Evolutionary conservation across 2,797 vertebrate species (phyloP), one percentile per base, ranked within the genome.

Genomic region (Pseudopleuronectes americanus): DNA sequence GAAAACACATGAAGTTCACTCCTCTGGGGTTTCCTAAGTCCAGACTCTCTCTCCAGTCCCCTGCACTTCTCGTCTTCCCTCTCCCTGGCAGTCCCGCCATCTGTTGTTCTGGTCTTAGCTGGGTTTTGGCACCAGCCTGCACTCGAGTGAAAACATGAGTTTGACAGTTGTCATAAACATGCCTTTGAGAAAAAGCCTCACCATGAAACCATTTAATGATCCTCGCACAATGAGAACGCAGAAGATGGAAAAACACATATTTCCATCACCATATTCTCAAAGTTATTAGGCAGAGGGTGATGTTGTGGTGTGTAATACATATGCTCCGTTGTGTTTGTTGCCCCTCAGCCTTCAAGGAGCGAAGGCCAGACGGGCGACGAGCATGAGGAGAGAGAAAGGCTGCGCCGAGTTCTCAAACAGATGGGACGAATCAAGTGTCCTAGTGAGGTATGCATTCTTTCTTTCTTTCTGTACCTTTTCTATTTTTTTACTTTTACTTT

Each of bases 371-470:
- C 94, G 74, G 90, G 93, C 80, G 93, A 95, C n/a, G 95, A 96
- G 85, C 96, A 96, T 78, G 94, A 96, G 80, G 96, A 97, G 84
- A 93, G 96, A 76, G 97, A 98, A 80, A 95, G 96, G 77, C 95
- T 99, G 81, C 96, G 96, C 68, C 94, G 95, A 84, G 94, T 98
- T 77, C 95, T 98, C 81, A 99, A 99, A 93, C 97, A 98, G 94
- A 98, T 98, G 96, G 97, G 97, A 83, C 94, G 96, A 91, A 95
- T 99, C 86, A 98, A 97, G 90, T 99, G 97, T 90, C 95, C 96
- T 62, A 96, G 94, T 85, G 95, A 98, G 96, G 97, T 99, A 96
- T 84, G 87, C 64, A 43, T 65, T 77, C 66, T 48, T 56, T 77
- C 69, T 61, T 55, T 79, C 62, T 72, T 60, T 57, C 63, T 3